Evolutionary conservation across 2,888 invertebrate genomes (phyloP).

Genomic region (Leptinotarsa juncta): DNA sequence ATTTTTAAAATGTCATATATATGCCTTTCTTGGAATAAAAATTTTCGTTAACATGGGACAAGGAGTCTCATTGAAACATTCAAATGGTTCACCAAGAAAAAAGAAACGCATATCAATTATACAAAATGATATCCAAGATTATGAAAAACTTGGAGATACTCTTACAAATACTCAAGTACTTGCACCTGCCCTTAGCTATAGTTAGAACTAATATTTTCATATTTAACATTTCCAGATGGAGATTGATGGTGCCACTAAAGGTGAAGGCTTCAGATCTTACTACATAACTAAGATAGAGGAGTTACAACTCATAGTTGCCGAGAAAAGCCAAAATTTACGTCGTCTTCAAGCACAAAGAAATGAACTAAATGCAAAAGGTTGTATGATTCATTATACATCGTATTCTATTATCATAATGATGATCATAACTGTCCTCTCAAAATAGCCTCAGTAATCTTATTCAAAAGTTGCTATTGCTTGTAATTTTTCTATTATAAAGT

Average conservation of each 20-base stretch:
- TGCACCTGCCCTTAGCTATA: neutral
- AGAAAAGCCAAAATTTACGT: constrained; percentile 96
- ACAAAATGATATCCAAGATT: constrained; percentile 17
- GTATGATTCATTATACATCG: neutral
- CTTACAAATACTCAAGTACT: constrained; percentile 14
- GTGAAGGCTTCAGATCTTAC: constrained; percentile 94
- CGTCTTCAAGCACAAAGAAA: constrained; percentile 98
- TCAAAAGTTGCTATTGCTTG: no score
- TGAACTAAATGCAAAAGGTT: constrained; percentile 98
- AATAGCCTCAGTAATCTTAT: no score
- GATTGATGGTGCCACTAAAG: constrained; percentile 75
- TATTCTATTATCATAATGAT: neutral
- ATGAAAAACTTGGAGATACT: constrained; percentile 1
- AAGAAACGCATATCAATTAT: constrained; percentile 27
- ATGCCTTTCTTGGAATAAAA: constrained; percentile 29
- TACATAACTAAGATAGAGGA: constrained; percentile 99
- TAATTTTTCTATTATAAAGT: no score
- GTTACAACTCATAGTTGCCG: constrained; percentile 93
- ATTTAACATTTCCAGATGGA: constrained; percentile 73
- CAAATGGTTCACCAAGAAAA: constrained; percentile 30
- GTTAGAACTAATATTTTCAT: neutral
- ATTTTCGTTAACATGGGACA: constrained; percentile 49
- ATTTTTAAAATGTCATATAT: constrained; percentile 42
- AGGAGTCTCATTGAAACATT: constrained; percentile 43
- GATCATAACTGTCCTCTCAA: neutral